phyloP scores from a whole-genome alignment of 2,113 vertebrate genomes.

The Cacatua alba region DNA sequence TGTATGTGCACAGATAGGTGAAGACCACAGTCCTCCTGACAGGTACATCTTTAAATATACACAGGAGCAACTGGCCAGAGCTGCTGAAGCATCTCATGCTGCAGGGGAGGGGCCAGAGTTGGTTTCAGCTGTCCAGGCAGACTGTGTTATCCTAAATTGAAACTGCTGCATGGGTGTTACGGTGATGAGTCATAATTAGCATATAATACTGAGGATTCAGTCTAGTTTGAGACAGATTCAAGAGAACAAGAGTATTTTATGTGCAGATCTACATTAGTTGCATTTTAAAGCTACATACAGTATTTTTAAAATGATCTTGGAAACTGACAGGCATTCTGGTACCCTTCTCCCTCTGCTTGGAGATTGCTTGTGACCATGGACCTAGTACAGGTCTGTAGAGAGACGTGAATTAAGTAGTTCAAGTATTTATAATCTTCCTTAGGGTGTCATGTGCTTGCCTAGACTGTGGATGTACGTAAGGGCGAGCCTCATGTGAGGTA shows the following conservation, averaged over 20 bases:
- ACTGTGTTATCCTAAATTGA: background rate
- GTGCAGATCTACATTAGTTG: background rate
- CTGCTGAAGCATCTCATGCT: background rate
- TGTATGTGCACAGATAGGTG: background rate
- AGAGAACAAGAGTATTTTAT: background rate
- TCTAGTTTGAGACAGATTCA: background rate
- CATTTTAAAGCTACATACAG: background rate
- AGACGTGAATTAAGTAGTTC: background rate
- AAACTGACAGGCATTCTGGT: background rate
- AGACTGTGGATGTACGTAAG: accelerated
- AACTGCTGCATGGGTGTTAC: background rate
- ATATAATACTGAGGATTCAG: background rate
- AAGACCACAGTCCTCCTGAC: background rate
- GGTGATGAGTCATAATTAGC: background rate
- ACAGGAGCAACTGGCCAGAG: background rate
- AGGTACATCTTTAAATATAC: background rate
- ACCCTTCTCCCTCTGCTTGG: background rate
- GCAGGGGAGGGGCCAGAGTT: background rate
- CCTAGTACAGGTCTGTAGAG: background rate
- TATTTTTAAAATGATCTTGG: background rate
- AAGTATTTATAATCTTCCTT: background rate
- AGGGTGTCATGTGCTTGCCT: background rate
- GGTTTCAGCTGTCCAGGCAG: background rate
- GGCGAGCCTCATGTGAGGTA: accelerated
- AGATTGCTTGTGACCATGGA: background rate